Percentiles rank a stretch among this genome's conserved stretches.
Conservation (phyloP, 2,113 vertebrate species). For the Plecotus auritus region DNA sequence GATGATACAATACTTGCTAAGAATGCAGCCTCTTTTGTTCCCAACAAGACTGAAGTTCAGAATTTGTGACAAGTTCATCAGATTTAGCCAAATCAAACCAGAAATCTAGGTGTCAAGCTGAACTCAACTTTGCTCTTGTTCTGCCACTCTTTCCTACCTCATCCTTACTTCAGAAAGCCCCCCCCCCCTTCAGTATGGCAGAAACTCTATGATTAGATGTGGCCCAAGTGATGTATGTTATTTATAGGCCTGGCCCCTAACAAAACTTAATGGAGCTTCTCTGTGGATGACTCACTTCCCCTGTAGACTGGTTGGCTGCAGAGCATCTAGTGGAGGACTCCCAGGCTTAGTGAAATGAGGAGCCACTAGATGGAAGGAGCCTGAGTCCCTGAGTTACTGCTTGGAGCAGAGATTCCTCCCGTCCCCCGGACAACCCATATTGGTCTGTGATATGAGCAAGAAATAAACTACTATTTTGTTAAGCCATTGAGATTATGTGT, state of each 20-base stretch:
- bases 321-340: not conserved
- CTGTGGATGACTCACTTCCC: not conserved
- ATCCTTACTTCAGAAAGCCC: not conserved
- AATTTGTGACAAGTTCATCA: slow-evolving; percentile 5
- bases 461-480: slow-evolving; percentile 8
- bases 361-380: not conserved
- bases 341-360: not conserved
- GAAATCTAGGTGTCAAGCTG: not conserved
- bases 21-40: not conserved
- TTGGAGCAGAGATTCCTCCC: not conserved
- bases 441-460: not conserved
- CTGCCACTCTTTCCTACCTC: not conserved
- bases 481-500: not conserved
- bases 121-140: not conserved
- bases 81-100: slow-evolving; percentile 33
- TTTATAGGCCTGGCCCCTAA: not conserved
- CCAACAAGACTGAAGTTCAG: not conserved
- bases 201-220: not conserved
- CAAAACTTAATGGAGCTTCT: not conserved
- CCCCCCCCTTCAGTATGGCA: not conserved
- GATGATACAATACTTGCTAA: not conserved
- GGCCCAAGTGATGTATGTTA: not conserved
- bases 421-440: not conserved
- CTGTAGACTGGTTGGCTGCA: not conserved
- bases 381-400: not conserved